A percentile compares a stretch with the other conserved stretches of the same genome.
Evolutionary conservation across 2,797 vertebrate genomes (phyloP).

Genomic region (Macropus fuliginosus): DNA sequence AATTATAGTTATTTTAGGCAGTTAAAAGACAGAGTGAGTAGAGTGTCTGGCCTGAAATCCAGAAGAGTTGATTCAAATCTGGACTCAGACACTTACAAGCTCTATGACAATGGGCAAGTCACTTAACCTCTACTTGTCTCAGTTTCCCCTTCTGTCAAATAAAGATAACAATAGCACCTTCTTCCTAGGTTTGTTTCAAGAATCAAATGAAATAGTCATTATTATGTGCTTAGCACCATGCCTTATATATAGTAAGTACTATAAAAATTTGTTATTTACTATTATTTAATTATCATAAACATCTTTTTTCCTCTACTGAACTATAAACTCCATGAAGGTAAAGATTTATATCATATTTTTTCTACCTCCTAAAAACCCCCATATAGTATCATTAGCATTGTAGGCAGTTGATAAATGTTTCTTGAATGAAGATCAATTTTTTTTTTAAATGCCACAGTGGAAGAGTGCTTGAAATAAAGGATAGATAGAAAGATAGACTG

Average conservation of each 20-base stretch:
- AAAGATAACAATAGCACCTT: too few species aligned
- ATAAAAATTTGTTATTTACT: neutral
- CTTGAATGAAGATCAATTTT: neutral
- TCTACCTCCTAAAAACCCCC: neutral
- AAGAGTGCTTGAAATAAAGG: neutral
- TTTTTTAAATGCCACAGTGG: neutral
- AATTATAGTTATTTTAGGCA: neutral
- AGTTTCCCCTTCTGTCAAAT: too few species aligned
- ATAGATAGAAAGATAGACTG: neutral
- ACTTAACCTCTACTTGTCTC: too few species aligned
- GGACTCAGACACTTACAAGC: too few species aligned
- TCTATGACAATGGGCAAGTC: too few species aligned
- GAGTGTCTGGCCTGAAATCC: neutral
- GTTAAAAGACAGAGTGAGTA: neutral
- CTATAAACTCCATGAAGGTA: neutral
- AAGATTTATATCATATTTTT: neutral
- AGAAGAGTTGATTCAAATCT: too few species aligned
- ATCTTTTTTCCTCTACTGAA: neutral
- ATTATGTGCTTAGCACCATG: neutral
- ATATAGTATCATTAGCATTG: neutral
- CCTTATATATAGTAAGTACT: neutral
- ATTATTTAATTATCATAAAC: too few species aligned
- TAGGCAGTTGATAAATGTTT: neutral
- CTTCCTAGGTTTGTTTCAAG: too few species aligned
- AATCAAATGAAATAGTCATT: neutral